phyloP scores from a whole-genome alignment of 1,140 invertebrate genomes.

The Coenobita brevimanus region DNA sequence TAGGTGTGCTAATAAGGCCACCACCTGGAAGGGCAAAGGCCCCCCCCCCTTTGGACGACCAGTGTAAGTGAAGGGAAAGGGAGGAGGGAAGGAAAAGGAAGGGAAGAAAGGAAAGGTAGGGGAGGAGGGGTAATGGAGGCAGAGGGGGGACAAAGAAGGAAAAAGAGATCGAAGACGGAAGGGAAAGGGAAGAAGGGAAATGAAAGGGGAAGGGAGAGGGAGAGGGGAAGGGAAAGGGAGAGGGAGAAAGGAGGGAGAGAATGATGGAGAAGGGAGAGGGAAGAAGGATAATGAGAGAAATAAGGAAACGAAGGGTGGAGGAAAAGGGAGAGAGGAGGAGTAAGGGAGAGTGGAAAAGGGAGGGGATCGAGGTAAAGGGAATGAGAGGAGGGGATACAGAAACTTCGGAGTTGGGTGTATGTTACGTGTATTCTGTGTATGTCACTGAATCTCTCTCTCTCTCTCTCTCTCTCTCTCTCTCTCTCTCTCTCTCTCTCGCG shows the following conservation, averaged over 20 bases:
- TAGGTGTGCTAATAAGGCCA: too few relatives aligned
- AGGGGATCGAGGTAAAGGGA: not conserved
- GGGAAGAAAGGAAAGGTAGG: not conserved
- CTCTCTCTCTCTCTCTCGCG: too few relatives aligned
- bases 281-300: too few relatives aligned
- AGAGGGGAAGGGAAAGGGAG: not conserved
- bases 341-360: not conserved
- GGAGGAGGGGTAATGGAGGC: not conserved
- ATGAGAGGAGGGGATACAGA: not conserved
- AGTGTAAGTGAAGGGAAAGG: too few relatives aligned
- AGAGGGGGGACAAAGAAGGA: not conserved
- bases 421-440: too few relatives aligned
- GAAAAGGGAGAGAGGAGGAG: too few relatives aligned
- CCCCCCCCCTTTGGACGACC: too few relatives aligned
- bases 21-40: too few relatives aligned
- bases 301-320: not conserved
- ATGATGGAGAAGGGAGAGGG: too few relatives aligned
- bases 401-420: too few relatives aligned
- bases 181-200: not conserved
- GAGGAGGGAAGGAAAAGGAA: not conserved
- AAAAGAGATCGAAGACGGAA: not conserved
- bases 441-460: too few relatives aligned
- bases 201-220: not conserved
- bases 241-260: not conserved
- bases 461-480: too few relatives aligned